These are phyloP conservation scores for Molossus molossus DNA, from an alignment of 2,797 vertebrate species.

Conservation along the genomic window DNA sequence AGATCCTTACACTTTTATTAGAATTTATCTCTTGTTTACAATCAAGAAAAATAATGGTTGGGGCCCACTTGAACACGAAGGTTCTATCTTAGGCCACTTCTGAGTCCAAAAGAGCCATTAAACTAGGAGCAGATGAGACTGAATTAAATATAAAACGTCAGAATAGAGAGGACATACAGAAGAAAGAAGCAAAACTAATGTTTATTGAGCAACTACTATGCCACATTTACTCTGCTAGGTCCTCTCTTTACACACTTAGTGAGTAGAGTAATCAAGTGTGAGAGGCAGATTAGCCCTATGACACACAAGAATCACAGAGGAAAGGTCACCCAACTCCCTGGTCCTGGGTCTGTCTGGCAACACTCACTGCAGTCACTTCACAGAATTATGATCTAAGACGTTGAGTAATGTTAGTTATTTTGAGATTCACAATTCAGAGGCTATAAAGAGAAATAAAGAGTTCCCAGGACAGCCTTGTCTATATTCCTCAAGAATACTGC, in stretches of 20 bases:
- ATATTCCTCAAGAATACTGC: not conserved
- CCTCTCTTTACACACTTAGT: not conserved
- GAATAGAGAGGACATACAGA: not conserved
- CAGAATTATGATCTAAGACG: not conserved
- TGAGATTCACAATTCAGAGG: conserved; percentile 33
- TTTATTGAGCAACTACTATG: not conserved
- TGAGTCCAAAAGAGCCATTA: not conserved
- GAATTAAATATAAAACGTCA: not conserved
- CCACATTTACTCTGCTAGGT: not conserved
- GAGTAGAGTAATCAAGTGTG: not conserved
- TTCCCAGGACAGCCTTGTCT: not conserved
- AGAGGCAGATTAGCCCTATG: not conserved
- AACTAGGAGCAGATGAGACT: not conserved
- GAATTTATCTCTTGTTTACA: not conserved
- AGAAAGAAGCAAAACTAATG: not conserved
- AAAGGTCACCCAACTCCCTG: not conserved
- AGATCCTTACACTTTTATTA: not conserved
- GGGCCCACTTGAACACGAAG: not conserved
- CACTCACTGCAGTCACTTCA: not conserved
- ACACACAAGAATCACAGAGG: not conserved
- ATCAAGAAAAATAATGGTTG: not conserved
- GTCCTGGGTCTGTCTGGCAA: not conserved
- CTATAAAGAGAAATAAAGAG: conserved; percentile 27
- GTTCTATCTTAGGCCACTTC: not conserved
- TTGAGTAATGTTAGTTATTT: conserved; percentile 35